Evolutionary conservation across 1,140 invertebrate species (phyloP).

Genomic region (Hypothenemus hampei): DNA sequence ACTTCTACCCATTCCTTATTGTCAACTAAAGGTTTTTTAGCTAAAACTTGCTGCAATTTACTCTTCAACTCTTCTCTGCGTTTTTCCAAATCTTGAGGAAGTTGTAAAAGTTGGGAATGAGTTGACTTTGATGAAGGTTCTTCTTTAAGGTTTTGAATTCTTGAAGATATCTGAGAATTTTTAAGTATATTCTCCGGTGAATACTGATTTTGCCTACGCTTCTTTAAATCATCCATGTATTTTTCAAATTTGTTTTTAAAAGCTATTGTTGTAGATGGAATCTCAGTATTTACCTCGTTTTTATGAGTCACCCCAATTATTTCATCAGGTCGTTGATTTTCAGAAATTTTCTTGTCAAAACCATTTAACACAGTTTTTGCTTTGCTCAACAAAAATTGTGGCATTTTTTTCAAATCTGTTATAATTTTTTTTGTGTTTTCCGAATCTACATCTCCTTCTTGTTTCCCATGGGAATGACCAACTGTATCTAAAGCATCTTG

Average conservation of each 20-base stretch:
- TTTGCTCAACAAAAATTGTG: conserved; percentile 7
- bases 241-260: conserved; percentile 15
- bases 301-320: background rate
- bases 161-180: background rate
- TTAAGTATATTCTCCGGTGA: conserved; percentile 9
- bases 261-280: background rate
- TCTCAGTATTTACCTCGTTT: background rate
- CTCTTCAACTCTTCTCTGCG: too few species aligned
- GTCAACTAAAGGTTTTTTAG: too few species aligned
- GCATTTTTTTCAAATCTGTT: conserved; percentile 16
- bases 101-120: too few species aligned
- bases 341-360: background rate
- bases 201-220: conserved; percentile 12
- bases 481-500: conserved; percentile 17
- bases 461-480: background rate
- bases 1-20: too few species aligned
- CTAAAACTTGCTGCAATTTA: too few species aligned
- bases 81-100: too few species aligned
- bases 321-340: background rate
- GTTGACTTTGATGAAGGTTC: background rate
- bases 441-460: conserved; percentile 7
- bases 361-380: conserved; percentile 6
- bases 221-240: conserved; percentile 15
- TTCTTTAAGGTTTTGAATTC: background rate
- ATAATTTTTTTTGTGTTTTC: conserved; percentile 10